Base-by-base conservation (phyloP, 2,888 invertebrate genomes). In the Tryphoninae sp. region DNA sequence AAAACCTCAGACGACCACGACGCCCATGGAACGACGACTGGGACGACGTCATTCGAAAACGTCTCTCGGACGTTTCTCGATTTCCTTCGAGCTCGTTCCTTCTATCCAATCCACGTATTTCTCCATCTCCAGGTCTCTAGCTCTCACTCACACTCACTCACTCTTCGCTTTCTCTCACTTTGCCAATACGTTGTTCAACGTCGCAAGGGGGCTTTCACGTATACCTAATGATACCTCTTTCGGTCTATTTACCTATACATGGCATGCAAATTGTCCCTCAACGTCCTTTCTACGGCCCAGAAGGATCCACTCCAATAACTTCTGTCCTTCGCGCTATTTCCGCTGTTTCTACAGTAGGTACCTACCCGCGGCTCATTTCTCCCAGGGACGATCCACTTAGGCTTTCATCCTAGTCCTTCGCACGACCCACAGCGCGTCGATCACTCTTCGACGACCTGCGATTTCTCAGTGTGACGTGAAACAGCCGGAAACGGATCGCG, bases 1-100 rank as follows among this genome's bases (percentile, higher is more conserved):
- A 73, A 75, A 80, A 78, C 68, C 77, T 68, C 75, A 65, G 67
- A 78, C 76, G 67, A 53, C 68, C 59, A 53, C 65, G 58, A 65
- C 49, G 58, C 65, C 19, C 33, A 26, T 76, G 59, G 22, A 67
- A 76, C 76, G 69, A 72, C 74, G 22, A 67, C 53, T 74, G 49
- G 40, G 42, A 71, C 61, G 75, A 80, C 69, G 78, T 78, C 79
- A 74, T 78, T 84, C 64, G 69, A 68, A 81, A 84, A 72, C 68
- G 74, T 23, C 61, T 71, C 68, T 78, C 53, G 72, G 73, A 83
- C 79, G 49, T 67, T 81, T 80, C 78, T 68, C 78, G 33, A 53
- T 40, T 45, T 59, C 77, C 68, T 65, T 62, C 42, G 59, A 65
- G 19, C 69, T 40, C 51, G 40, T 33, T 45, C 58, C 33, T 72